phyloP scores from a whole-genome alignment of 2,797 vertebrate genomes.

The Cichlasoma orientale region DNA sequence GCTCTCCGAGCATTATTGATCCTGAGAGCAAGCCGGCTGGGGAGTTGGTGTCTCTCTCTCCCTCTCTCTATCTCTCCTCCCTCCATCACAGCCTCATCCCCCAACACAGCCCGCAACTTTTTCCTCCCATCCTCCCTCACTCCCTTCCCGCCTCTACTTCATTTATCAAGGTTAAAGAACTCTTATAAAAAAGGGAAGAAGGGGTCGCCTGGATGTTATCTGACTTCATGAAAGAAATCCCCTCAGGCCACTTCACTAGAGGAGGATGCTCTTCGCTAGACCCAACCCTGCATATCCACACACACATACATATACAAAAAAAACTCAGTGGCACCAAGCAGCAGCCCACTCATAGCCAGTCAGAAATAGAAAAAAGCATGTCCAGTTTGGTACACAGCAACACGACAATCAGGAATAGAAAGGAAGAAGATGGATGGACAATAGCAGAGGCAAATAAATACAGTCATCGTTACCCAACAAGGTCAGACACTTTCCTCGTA shows the following conservation, averaged over 20 bases:
- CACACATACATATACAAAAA: slow-evolving; percentile 22
- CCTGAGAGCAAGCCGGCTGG: slow-evolving; percentile 75
- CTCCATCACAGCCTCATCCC: slow-evolving; percentile 61
- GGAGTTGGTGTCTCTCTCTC: slow-evolving; percentile 67
- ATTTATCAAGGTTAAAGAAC: slow-evolving; percentile 87
- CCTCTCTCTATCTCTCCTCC: slow-evolving; percentile 46
- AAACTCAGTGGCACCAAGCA: slow-evolving; percentile 44
- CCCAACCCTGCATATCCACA: slow-evolving; percentile 47
- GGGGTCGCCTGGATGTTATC: slow-evolving; percentile 80
- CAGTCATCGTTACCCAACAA: slow-evolving; percentile 13
- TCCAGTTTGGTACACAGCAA: slow-evolving; percentile 50
- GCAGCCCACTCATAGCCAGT: slow-evolving; percentile 56
- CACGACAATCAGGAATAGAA: slow-evolving; percentile 48
- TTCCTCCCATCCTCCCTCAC: slow-evolving; percentile 28
- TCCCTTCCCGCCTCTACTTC: slow-evolving; percentile 73
- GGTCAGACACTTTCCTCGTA: slow-evolving; percentile 3
- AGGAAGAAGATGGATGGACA: slow-evolving; percentile 30
- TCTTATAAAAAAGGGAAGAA: slow-evolving; percentile 82
- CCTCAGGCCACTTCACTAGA: slow-evolving; percentile 79
- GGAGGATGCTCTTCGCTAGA: slow-evolving; percentile 75
- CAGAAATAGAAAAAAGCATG: slow-evolving; percentile 61
- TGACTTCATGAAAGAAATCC: slow-evolving; percentile 85
- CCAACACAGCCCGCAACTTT: slow-evolving; percentile 64
- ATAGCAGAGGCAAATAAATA: slow-evolving; percentile 12
- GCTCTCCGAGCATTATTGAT: slow-evolving; percentile 83